Conservation (phyloP, 2,888 invertebrate species). For the Argyresthia albistria region DNA sequence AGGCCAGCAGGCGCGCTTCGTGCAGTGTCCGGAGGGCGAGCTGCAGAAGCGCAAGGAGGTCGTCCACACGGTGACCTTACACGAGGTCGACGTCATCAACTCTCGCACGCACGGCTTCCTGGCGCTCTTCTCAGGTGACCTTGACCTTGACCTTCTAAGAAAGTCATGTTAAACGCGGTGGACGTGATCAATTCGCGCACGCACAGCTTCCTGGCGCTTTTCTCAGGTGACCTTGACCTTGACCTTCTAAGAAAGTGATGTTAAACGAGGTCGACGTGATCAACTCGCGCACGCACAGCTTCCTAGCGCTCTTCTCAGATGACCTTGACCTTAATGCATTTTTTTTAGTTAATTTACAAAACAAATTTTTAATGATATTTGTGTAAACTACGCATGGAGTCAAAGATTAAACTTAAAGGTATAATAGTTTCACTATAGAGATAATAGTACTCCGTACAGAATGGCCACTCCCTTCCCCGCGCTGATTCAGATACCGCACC, state of each 20-base stretch:
- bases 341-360: too few relatives aligned
- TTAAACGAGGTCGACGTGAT: slow-evolving; percentile 99
- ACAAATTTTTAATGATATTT: too few relatives aligned
- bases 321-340: slow-evolving; percentile 12
- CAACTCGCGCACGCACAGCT: slow-evolving; percentile 98
- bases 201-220: slow-evolving; percentile 97
- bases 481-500: too few relatives aligned
- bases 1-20: slow-evolving; percentile 88
- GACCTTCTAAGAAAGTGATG: slow-evolving; percentile 92
- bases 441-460: too few relatives aligned
- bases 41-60: slow-evolving; percentile 98
- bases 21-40: slow-evolving; percentile 99
- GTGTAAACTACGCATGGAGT: too few relatives aligned
- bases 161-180: slow-evolving; percentile 98
- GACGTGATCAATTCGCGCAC: slow-evolving; percentile 99
- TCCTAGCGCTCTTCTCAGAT: slow-evolving; percentile 96
- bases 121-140: slow-evolving; percentile 93
- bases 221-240: slow-evolving; percentile 78
- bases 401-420: too few relatives aligned
- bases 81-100: slow-evolving; percentile 99
- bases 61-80: slow-evolving; percentile 98
- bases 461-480: too few relatives aligned
- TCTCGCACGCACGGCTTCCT: slow-evolving; percentile 98
- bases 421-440: too few relatives aligned
- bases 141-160: too few relatives aligned